Conservation (phyloP, 1,140 invertebrate genomes). For the Scaptomyza montana region DNA sequence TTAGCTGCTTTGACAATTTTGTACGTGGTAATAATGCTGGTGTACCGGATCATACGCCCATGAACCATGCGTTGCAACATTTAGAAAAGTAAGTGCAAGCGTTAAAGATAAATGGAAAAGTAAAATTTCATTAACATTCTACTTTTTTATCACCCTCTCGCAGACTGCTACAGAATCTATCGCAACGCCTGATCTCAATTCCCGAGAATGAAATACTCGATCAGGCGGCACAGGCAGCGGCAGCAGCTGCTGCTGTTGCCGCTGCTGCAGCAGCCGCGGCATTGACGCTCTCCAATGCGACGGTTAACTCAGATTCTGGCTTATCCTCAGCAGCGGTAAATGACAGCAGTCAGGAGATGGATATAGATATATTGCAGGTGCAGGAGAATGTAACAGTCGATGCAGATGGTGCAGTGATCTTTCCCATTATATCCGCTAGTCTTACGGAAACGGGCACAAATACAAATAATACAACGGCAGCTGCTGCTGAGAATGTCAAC, state of each 20-base stretch:
- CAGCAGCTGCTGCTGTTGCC: slow-evolving; percentile 71
- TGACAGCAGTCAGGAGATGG: slow-evolving; percentile 84
- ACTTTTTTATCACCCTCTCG: slow-evolving; percentile 43
- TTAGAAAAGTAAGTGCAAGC: slow-evolving; percentile 85
- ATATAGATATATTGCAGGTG: slow-evolving; percentile 85
- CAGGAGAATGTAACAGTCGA: slow-evolving; percentile 83
- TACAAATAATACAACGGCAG: slow-evolving; percentile 37
- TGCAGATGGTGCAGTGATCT: slow-evolving; percentile 75
- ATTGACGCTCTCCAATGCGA: slow-evolving; percentile 66
- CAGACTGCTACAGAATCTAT: slow-evolving; percentile 86
- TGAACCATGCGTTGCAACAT: slow-evolving; percentile 88
- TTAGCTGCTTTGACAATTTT: slow-evolving; percentile 95
- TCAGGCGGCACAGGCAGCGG: slow-evolving; percentile 67
- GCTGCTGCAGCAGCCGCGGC: slow-evolving; percentile 71
- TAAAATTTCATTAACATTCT: too few relatives aligned
- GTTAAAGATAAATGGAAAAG: neutral
- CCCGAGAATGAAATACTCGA: slow-evolving; percentile 84
- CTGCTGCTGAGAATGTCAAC: slow-evolving; percentile 29
- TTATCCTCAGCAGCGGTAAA: slow-evolving; percentile 52
- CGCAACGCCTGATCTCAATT: slow-evolving; percentile 85
- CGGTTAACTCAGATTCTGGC: slow-evolving; percentile 61
- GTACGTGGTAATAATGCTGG: slow-evolving; percentile 90
- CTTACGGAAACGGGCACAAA: slow-evolving; percentile 26
- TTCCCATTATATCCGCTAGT: slow-evolving; percentile 54
- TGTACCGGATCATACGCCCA: slow-evolving; percentile 89